Evolutionary conservation across 2,888 invertebrate species (phyloP).

Genomic region (Smittia sp.): DNA sequence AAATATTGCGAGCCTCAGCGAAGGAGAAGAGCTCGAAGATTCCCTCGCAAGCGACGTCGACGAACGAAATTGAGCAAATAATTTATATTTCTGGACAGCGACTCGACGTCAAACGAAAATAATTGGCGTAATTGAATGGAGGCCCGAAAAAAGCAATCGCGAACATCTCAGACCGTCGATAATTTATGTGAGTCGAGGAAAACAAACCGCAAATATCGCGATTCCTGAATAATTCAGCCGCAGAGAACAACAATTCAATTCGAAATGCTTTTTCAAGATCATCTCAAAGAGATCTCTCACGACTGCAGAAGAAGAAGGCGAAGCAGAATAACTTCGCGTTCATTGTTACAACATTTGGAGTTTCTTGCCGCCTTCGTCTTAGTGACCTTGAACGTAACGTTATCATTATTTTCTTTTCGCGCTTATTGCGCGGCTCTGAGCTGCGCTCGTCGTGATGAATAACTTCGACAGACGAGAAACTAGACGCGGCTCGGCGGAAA

Average conservation of each 20-base stretch:
- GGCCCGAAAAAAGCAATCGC: not conserved
- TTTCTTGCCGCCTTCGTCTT: not conserved
- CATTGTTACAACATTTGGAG: not conserved
- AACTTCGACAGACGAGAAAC: not conserved
- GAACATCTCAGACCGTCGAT: not conserved
- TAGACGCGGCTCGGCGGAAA: not conserved
- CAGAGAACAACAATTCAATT: not conserved
- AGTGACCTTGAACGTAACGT: slow-evolving; percentile 3
- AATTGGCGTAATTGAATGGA: slow-evolving; percentile 31
- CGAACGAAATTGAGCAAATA: slow-evolving; percentile 33
- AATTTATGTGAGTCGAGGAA: not conserved
- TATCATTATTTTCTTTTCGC: not conserved
- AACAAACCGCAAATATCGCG: slow-evolving; percentile 9
- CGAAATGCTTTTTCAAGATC: not conserved
- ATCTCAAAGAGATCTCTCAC: slow-evolving; percentile 24
- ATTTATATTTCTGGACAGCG: not conserved
- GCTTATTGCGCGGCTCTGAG: not conserved
- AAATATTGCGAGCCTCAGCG: not conserved
- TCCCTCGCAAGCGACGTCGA: slow-evolving; percentile 5
- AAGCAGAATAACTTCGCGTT: not conserved
- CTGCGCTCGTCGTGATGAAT: not conserved
- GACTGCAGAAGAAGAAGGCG: not conserved
- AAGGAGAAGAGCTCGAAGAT: not conserved
- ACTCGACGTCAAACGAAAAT: slow-evolving; percentile 24
- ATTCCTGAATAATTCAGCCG: not conserved